phyloP scores from a whole-genome alignment of 1,140 invertebrate species.

The Achatina immaculata region DNA sequence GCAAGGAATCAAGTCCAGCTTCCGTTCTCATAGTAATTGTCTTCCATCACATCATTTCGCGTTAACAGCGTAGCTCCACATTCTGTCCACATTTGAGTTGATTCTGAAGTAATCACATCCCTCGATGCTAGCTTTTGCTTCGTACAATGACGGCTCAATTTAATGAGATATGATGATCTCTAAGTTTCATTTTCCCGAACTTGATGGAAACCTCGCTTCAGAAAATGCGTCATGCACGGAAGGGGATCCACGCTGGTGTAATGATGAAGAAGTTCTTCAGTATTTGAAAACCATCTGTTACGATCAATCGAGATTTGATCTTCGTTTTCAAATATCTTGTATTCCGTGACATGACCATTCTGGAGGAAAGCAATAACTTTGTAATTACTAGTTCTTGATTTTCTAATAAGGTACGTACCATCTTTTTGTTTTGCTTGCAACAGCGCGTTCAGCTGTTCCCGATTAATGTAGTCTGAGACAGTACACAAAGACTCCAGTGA shows the following conservation, averaged over 20 bases:
- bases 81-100: no score
- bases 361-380: background rate
- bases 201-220: background rate
- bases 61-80: no score
- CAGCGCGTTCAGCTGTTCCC: background rate
- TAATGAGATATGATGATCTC: no score
- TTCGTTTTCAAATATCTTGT: background rate
- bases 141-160: no score
- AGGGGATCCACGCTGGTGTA: background rate
- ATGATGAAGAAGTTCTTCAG: background rate
- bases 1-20: no score
- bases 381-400: background rate
- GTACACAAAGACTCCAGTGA: background rate
- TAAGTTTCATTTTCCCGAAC: no score
- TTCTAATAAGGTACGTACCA: slow-evolving; percentile 11
- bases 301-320: background rate
- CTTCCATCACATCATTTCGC: no score
- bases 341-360: slow-evolving; percentile 1
- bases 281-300: background rate
- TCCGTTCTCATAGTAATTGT: no score
- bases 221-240: background rate
- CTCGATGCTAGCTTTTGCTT: no score
- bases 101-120: no score
- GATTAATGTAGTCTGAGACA: background rate
- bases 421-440: background rate